phyloP scores from a whole-genome alignment of 2,888 invertebrate species.

The Metellina segmentata region DNA sequence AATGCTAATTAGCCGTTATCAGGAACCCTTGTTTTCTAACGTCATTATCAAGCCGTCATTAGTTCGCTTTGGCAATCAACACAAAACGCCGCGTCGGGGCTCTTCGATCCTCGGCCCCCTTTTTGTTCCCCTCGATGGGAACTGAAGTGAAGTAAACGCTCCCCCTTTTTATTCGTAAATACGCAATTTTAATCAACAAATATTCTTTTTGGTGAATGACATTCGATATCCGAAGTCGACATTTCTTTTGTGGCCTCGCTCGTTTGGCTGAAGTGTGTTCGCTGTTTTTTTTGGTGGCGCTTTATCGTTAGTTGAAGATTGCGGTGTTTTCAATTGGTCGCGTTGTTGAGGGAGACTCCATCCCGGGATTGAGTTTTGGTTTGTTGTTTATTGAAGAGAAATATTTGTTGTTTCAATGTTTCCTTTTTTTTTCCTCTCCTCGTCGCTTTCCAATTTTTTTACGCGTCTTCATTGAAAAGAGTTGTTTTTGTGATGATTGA shows the following conservation, averaged over 20 bases:
- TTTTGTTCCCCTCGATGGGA: slow-evolving; percentile 34
- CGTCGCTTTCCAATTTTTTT: no score
- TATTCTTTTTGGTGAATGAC: not conserved
- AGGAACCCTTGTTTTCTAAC: slow-evolving; percentile 71
- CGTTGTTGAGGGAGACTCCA: no score
- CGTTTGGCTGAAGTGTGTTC: not conserved
- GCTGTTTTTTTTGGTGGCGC: not conserved
- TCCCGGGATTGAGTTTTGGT: no score
- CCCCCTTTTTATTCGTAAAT: not conserved
- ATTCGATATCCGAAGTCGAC: not conserved
- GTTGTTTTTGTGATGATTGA: no score
- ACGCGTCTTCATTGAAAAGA: no score
- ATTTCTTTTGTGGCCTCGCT: not conserved
- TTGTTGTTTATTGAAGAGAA: no score
- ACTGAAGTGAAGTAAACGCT: slow-evolving; percentile 32
- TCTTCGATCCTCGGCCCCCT: slow-evolving; percentile 28
- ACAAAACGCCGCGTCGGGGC: slow-evolving; percentile 44
- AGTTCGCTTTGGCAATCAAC: slow-evolving; percentile 68
- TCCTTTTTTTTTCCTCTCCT: no score
- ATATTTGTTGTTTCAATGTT: no score
- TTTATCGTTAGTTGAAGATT: not conserved
- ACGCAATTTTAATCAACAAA: not conserved
- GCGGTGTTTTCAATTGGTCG: not conserved
- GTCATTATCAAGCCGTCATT: slow-evolving; percentile 72
- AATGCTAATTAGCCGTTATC: slow-evolving; percentile 76